These are phyloP conservation scores for Operophtera brumata DNA, from an alignment of 2,888 invertebrate species.

Conservation along the genomic window DNA sequence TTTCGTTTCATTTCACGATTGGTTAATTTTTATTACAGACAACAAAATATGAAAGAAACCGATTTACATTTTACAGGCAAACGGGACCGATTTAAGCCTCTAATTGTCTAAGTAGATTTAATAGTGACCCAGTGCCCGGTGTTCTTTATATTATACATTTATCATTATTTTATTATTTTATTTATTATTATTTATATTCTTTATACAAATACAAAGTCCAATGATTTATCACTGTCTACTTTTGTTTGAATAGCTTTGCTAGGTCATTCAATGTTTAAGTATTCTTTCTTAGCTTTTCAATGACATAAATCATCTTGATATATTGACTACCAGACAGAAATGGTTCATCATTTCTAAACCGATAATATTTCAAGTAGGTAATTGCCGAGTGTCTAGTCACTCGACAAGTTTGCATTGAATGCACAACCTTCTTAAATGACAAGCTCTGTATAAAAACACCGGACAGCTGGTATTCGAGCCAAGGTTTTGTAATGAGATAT, in stretches of 20 bases:
- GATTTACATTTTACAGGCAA: too few species aligned
- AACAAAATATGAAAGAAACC: too few species aligned
- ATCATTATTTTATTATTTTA: too few species aligned
- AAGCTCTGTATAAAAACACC: conserved; percentile 74
- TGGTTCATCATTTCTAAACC: conserved; percentile 39
- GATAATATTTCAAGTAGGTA: conserved; percentile 44
- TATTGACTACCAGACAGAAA: conserved; percentile 5
- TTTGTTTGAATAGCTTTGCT: not conserved
- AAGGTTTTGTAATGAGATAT: conserved; percentile 78
- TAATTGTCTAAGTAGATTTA: too few species aligned
- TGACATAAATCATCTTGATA: not conserved
- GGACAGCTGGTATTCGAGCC: conserved; percentile 76
- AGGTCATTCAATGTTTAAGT: not conserved
- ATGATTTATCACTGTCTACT: not conserved
- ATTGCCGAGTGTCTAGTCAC: conserved; percentile 38
- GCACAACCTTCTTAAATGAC: conserved; percentile 78
- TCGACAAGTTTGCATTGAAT: conserved; percentile 76
- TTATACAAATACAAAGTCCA: too few species aligned
- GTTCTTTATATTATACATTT: too few species aligned
- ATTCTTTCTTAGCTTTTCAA: conserved; percentile 1
- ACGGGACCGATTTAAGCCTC: too few species aligned
- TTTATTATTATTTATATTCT: too few species aligned
- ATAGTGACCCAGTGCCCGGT: too few species aligned
- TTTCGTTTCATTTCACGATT: too few species aligned
- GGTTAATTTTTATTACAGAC: too few species aligned